phyloP scores from a whole-genome alignment of 2,888 invertebrate species.

The Zygaena filipendulae region DNA sequence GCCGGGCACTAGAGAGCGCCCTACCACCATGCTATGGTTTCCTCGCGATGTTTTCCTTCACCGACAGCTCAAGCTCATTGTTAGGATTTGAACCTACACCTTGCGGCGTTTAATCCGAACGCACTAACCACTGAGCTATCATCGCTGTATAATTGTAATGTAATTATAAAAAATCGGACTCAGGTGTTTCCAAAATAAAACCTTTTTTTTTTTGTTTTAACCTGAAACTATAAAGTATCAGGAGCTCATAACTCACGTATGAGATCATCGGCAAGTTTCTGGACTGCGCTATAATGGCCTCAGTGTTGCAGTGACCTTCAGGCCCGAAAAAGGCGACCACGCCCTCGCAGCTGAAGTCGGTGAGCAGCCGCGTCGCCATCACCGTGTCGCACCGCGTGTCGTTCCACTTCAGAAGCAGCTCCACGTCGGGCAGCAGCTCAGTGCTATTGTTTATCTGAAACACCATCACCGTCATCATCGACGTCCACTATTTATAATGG shows the following conservation, averaged over 20 bases:
- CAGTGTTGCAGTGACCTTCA: constrained; percentile 93
- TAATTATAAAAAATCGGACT: no score
- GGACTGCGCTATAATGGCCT: constrained; percentile 93
- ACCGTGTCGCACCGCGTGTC: constrained; percentile 90
- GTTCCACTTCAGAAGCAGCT: constrained; percentile 78
- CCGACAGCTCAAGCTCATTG: no score
- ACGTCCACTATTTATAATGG: constrained; percentile 9
- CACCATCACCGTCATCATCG: constrained; percentile 6
- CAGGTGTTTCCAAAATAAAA: no score
- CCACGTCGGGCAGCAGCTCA: constrained; percentile 78
- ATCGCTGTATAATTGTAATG: no score
- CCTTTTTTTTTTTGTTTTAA: no score
- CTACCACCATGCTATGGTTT: no score
- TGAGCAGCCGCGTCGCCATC: constrained; percentile 83
- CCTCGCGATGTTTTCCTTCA: no score
- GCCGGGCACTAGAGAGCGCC: no score
- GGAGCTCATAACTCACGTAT: constrained; percentile 87
- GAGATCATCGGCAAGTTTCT: constrained; percentile 97
- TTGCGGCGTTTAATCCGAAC: no score
- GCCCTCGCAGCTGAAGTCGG: constrained; percentile 91
- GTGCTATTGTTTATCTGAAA: constrained; percentile 77
- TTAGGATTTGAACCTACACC: no score
- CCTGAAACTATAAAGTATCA: no score
- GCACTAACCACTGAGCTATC: no score
- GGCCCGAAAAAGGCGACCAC: constrained; percentile 96